These are phyloP conservation scores for Chymomyza caudatula DNA, from an alignment of 2,888 invertebrate genomes.

Conservation along the genomic window DNA sequence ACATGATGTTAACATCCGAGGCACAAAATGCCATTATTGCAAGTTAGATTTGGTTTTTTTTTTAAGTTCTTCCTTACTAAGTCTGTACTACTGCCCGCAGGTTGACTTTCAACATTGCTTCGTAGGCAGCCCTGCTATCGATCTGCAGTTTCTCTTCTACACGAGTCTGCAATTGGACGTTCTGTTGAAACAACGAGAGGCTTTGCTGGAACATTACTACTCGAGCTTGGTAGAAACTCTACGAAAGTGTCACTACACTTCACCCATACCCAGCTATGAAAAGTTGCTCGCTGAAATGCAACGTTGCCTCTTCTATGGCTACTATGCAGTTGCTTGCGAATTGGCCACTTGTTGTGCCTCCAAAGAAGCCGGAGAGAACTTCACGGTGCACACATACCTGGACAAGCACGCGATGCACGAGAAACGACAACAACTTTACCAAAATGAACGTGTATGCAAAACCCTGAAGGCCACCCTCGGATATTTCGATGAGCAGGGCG, in stretches of 20 bases:
- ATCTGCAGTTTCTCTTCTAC: slow-evolving; percentile 73
- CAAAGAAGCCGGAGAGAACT: slow-evolving; percentile 47
- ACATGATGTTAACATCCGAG: slow-evolving; percentile 37
- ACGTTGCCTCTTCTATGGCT: slow-evolving; percentile 60
- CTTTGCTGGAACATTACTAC: slow-evolving; percentile 63
- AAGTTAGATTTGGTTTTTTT: slow-evolving; percentile 25
- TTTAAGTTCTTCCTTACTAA: neutral
- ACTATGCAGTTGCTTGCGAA: slow-evolving; percentile 62
- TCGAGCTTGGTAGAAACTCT: slow-evolving; percentile 52
- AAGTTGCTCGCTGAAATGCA: slow-evolving; percentile 57
- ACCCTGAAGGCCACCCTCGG: neutral
- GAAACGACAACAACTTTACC: slow-evolving; percentile 58
- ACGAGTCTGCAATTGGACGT: slow-evolving; percentile 71
- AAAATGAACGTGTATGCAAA: slow-evolving; percentile 49
- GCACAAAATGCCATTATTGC: slow-evolving; percentile 54
- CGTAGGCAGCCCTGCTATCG: slow-evolving; percentile 72
- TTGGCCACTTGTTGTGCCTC: slow-evolving; percentile 65
- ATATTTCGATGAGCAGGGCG: neutral
- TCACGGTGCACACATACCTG: slow-evolving; percentile 48
- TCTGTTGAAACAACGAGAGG: slow-evolving; percentile 53
- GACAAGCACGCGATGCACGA: slow-evolving; percentile 40
- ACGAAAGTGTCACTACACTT: slow-evolving; percentile 17
- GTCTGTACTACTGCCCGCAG: slow-evolving; percentile 26
- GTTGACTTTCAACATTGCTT: slow-evolving; percentile 75
- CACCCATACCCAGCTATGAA: slow-evolving; percentile 46